Conservation (phyloP, 2,797 vertebrate species). For the Lutra lutra region DNA sequence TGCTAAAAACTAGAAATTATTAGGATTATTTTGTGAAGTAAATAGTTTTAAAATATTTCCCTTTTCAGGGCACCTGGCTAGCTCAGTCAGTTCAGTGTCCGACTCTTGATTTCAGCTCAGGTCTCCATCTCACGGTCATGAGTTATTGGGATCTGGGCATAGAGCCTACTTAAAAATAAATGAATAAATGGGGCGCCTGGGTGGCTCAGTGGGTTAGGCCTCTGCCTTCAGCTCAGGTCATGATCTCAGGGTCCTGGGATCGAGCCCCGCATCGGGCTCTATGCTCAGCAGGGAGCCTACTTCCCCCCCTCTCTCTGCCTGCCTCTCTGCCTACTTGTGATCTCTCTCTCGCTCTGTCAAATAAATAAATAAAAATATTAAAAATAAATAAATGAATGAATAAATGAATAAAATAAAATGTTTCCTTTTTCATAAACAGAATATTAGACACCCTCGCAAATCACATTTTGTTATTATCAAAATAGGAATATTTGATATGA, state of each 20-base stretch:
- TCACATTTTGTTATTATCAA: slow-evolving; percentile 10
- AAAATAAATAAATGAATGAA: not conserved
- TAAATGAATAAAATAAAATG: not conserved
- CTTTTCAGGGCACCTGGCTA: not conserved
- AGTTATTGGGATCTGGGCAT: not conserved
- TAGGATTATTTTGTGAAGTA: slow-evolving; percentile 45
- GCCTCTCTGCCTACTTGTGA: too few species aligned
- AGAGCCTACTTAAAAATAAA: not conserved
- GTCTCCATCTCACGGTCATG: not conserved
- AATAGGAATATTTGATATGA: slow-evolving; percentile 24
- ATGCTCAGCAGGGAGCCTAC: too few species aligned
- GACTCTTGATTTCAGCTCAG: not conserved
- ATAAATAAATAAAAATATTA: too few species aligned
- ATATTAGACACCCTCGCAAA: not conserved
- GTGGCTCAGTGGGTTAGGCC: too few species aligned
- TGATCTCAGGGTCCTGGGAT: too few species aligned
- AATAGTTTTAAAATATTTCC: slow-evolving; percentile 20
- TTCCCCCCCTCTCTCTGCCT: too few species aligned
- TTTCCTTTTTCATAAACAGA: not conserved
- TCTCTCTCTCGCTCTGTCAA: too few species aligned
- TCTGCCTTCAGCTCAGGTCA: too few species aligned
- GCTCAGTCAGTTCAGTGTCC: not conserved
- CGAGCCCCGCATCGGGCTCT: too few species aligned
- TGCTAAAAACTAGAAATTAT: not conserved
- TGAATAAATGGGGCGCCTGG: too few species aligned